These are phyloP conservation scores for Fabriciana adippe DNA, from an alignment of 2,888 invertebrate species.

Conservation along the genomic window DNA sequence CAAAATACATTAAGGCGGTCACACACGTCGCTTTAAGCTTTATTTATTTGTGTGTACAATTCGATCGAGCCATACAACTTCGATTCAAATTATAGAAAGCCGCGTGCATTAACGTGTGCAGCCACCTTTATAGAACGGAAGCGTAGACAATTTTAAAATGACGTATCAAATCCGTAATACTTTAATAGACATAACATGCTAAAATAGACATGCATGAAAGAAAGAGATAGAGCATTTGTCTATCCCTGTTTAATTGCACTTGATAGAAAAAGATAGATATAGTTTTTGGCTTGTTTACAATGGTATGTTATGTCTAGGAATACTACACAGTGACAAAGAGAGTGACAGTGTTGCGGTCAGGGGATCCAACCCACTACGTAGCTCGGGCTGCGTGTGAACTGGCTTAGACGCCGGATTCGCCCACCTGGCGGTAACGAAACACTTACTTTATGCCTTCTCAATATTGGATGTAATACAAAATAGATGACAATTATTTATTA, in stretches of 20 bases:
- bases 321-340: constrained; percentile 53
- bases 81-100: constrained; percentile 2
- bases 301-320: constrained; percentile 4
- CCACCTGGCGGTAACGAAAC: constrained; percentile 75
- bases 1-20: constrained; percentile 1
- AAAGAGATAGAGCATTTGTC: not conserved
- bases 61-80: not conserved
- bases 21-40: constrained; percentile 5
- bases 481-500: no score
- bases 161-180: constrained; percentile 4
- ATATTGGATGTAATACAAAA: no score
- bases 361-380: constrained; percentile 89
- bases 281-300: not conserved
- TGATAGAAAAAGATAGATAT: not conserved
- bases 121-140: not conserved
- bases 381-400: constrained; percentile 88
- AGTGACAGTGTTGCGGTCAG: constrained; percentile 51
- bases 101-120: constrained; percentile 9
- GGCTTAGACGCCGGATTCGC: constrained; percentile 90
- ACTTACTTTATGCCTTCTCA: not conserved
- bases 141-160: constrained; percentile 14
- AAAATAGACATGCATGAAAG: not conserved
- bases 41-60: constrained; percentile 1
- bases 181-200: constrained; percentile 1
- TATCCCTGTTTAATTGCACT: not conserved